Evolutionary conservation across 1,140 invertebrate species (phyloP), one percentile per base, ranked within the genome.

Genomic region (Rhyacophila brunnea): DNA sequence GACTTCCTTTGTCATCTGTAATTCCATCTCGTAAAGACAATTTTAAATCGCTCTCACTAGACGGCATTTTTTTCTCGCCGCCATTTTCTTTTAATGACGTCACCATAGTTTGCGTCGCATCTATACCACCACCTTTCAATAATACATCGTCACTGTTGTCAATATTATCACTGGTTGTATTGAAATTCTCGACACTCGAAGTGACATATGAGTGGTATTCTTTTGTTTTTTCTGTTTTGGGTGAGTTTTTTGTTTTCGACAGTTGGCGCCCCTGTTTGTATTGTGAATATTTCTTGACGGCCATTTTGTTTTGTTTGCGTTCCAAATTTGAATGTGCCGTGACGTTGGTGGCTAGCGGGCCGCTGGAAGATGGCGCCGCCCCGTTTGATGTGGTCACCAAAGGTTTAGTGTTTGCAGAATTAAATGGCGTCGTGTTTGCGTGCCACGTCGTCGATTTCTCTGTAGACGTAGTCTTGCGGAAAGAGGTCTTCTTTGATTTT

Each of bases 51-150:
- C 47, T 38, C 1, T 46, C 55, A 35, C 48, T 61, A 18, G 59
- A 51, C 36, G 51, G 15, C 40, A 32, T 55, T 42, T 48, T 63
- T 35, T 55, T 58, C 32, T 45, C 51, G n/a, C 34, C 59, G 7
- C 35, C 53, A 38, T 40, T 48, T 15, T 63, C 60, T 15, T 54
- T 49, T 5, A 42, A 7, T 11, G 46, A 14, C 19, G 44, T 48
- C 13, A 51, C 20, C 38, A 38, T 36, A 18, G 55, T 58, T 32
- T 58, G 55, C 10, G 40, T 48, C 32, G 35, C 43, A 9, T 36
- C 23, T 28, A 28, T 28, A 5, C 9, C 4, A 9, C 9, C 23
- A 9, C 23, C 9, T 28, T 28, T 28, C 23, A 28, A 9, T 28
- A 28, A 28, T 28, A 5, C 23, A 28, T 5, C 18, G 10, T 55